Conservation (phyloP, 2,888 invertebrate genomes). For the Sminthurinus aureus region DNA sequence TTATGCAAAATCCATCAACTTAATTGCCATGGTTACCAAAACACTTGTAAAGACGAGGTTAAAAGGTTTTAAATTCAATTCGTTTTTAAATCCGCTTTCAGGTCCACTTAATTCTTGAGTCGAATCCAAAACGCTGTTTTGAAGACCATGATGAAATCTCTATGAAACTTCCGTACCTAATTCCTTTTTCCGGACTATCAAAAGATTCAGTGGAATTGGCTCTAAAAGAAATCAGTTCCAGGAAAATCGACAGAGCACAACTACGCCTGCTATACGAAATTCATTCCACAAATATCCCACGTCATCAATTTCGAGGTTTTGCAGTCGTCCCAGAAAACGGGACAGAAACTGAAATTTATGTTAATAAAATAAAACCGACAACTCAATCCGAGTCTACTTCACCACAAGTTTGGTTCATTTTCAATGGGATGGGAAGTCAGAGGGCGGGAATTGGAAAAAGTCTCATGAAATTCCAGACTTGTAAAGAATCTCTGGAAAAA, state of each 20-base stretch:
- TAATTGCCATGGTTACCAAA: too few species aligned
- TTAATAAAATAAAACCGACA: not conserved
- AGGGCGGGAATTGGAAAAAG: constrained; percentile 69
- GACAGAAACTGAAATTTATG: too few species aligned
- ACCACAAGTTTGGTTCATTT: constrained; percentile 66
- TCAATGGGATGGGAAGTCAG: constrained; percentile 71
- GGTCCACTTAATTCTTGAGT: constrained; percentile 55
- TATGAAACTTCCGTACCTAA: not conserved
- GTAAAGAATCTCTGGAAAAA: constrained; percentile 73
- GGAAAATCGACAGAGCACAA: constrained; percentile 25
- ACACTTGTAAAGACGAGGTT: too few species aligned
- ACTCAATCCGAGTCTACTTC: not conserved
- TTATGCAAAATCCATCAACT: too few species aligned
- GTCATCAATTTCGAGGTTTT: constrained; percentile 34
- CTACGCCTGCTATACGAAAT: constrained; percentile 31
- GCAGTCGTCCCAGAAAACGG: not conserved
- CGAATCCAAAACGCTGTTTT: constrained; percentile 60
- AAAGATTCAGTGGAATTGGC: constrained; percentile 22
- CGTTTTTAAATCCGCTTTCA: too few species aligned
- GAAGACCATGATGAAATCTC: not conserved
- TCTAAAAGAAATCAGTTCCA: not conserved
- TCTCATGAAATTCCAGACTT: constrained; percentile 66
- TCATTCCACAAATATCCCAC: constrained; percentile 9
- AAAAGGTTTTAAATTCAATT: too few species aligned
- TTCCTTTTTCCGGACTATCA: constrained; percentile 36